phyloP scores from a whole-genome alignment of 1,140 invertebrate genomes.

The Caerostris extrusa region DNA sequence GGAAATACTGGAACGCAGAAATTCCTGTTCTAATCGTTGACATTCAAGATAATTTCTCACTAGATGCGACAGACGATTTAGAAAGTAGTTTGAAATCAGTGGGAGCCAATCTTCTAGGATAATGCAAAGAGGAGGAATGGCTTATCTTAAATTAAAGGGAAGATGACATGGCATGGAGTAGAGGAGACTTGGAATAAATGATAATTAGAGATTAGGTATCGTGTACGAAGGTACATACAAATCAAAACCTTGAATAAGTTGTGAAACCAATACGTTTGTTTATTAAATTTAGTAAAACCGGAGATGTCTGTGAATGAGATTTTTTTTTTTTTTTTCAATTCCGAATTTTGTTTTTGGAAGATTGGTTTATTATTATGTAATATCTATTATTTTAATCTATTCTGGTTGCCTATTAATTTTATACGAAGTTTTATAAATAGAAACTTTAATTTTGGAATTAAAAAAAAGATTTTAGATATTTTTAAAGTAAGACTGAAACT shows the following conservation, averaged over 20 bases:
- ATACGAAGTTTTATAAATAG: no score
- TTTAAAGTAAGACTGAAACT: no score
- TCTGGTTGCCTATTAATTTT: neutral
- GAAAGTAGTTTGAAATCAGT: slow-evolving; percentile 19
- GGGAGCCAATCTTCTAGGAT: slow-evolving; percentile 22
- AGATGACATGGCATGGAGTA: neutral
- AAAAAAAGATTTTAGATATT: no score
- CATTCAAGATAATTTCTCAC: neutral
- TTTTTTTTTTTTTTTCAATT: neutral
- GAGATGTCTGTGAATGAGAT: neutral
- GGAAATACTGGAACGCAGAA: neutral
- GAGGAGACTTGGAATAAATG: neutral
- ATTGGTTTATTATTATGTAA: neutral
- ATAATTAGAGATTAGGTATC: neutral
- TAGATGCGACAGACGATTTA: slow-evolving; percentile 16
- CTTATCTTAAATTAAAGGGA: slow-evolving; percentile 23
- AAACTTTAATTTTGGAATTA: no score
- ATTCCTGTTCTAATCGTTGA: neutral
- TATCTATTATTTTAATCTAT: neutral
- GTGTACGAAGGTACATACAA: neutral
- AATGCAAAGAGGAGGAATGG: neutral
- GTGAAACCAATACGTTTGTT: neutral
- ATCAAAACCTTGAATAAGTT: neutral
- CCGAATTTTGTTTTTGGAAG: neutral
- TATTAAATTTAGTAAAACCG: neutral